A percentile compares a stretch with the other conserved stretches of the same genome.
Conservation (phyloP, 2,797 vertebrate species). For the Calcarius lapponicus region DNA sequence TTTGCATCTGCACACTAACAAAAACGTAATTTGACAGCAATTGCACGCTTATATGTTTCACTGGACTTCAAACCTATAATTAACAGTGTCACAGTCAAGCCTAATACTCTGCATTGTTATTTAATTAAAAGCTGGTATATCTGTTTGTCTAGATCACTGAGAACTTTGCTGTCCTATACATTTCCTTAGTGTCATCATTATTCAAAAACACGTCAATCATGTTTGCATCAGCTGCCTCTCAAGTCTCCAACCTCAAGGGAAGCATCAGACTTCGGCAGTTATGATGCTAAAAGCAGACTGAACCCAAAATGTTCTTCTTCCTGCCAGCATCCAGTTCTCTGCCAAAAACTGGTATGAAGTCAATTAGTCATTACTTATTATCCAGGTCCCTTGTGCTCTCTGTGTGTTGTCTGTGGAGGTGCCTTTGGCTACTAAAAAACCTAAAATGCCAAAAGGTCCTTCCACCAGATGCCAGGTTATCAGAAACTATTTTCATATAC, state of each 20-base stretch:
- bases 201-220: neutral
- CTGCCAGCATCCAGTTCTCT: neutral
- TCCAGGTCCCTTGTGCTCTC: neutral
- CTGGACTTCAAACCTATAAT: neutral
- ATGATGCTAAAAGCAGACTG: neutral
- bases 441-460: neutral
- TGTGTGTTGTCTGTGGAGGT: neutral
- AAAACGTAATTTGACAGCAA: neutral
- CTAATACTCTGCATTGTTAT: neutral
- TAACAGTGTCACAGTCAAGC: neutral
- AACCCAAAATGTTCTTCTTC: neutral
- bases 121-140: neutral
- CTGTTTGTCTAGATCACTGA: neutral
- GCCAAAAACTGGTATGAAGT: neutral
- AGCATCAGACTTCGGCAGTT: neutral
- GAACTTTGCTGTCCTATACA: neutral
- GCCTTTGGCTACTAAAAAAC: neutral
- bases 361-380: neutral
- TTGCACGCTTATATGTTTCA: neutral
- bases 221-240: neutral
- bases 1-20: neutral
- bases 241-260: neutral
- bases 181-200: neutral
- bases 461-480: neutral
- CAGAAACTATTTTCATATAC: neutral